These are phyloP conservation scores for Ctenochaetus hawaiiensis DNA, from an alignment of 2,797 vertebrate species.

Conservation along the genomic window DNA sequence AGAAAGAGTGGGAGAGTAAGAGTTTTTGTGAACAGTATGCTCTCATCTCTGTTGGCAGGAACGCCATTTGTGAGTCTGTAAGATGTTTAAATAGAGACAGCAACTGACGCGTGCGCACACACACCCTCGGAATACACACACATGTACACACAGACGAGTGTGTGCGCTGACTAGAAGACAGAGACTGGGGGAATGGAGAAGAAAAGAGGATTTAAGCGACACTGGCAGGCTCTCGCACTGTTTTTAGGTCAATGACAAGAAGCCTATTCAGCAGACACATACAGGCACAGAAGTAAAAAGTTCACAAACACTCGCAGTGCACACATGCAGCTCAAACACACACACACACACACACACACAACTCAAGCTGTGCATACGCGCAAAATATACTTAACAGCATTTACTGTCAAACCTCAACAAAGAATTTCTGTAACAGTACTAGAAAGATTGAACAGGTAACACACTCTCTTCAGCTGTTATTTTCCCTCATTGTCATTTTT, in stretches of 20 bases:
- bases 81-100: conserved; percentile 81
- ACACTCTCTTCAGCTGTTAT: conserved; percentile 38
- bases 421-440: conserved; percentile 40
- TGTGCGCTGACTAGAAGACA: conserved; percentile 61
- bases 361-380: conserved; percentile 26
- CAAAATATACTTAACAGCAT: conserved; percentile 61
- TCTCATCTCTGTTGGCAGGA: conserved; percentile 79
- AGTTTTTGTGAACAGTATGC: conserved; percentile 74
- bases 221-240: conserved; percentile 77
- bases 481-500: conserved; percentile 23
- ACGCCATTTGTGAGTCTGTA: conserved; percentile 78
- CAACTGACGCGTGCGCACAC: conserved; percentile 38
- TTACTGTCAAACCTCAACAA: conserved; percentile 62
- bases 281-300: conserved; percentile 34
- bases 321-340: conserved; percentile 14
- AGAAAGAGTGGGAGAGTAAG: conserved; percentile 62
- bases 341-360: background rate
- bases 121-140: conserved; percentile 4
- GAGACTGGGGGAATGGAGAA: conserved; percentile 72
- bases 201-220: conserved; percentile 81
- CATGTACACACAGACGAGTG: conserved; percentile 20
- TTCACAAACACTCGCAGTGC: conserved; percentile 42
- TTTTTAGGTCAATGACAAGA: conserved; percentile 84
- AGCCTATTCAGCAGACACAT: conserved; percentile 70
- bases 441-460: conserved; percentile 52